Base-by-base conservation (phyloP, 2,888 invertebrate genomes). In the Galerucella pusilla region DNA sequence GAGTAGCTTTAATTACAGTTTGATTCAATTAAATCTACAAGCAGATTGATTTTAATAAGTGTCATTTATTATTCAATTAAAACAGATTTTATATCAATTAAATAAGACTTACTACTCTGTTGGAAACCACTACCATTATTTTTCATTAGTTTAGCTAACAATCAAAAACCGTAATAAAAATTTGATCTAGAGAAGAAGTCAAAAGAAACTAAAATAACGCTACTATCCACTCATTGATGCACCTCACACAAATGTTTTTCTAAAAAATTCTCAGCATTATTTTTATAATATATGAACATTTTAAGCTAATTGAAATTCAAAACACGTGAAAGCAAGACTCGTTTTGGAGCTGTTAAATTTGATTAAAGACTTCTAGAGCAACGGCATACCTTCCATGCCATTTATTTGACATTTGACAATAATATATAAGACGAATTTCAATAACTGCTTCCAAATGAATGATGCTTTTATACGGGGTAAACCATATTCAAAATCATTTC, bases 321-420 rank as follows among this genome's bases (percentile, higher is more conserved):
- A 65, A 42, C 64, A 49, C 64, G 64, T 20, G 64, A 65, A 65
- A 65, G 64, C 64, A 20, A 46, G 64, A 65, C 64, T 65, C 64
- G 64, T 65, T 65, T 65, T 16, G 46, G 64, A n/a, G 64, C 64
- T 46, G 45, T 65, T 65, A 65, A 65, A 65, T 45, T 65, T 65
- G 64, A 65, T 65, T 65, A 65, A 65, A 65, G 64, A 65, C 64
- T 65, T 64, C 45, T 16, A 64, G 45, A 42, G 16, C 45, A 45
- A 16, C 64, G 64, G 46, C 46, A 65, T 65, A 63, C 35, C 63
- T 63, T 9, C 63, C 6, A 63, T 42, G 63, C 42, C 64, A 20
- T 65, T 20, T 65, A 65, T 46, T 65, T 65, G 64, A 46, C 46
- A 46, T 65, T 65, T 65, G 64, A 20, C 64, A 42, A 65, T 65